Base-by-base conservation (phyloP, 2,888 invertebrate genomes). In the Scaptomyza polygonia region DNA sequence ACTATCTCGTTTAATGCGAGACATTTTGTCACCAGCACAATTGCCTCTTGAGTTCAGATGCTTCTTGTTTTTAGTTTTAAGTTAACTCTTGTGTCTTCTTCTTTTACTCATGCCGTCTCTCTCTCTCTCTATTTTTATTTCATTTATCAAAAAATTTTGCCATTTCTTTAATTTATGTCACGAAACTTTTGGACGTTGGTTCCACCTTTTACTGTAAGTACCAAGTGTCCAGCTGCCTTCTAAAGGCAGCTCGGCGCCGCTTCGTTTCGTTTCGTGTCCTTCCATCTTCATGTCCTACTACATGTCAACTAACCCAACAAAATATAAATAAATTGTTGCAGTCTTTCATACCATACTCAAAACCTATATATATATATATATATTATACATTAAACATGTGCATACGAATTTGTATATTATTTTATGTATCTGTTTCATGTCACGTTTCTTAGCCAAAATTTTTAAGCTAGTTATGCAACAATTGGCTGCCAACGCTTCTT, bases 171-270 rank as follows among this genome's bases (percentile, higher is more conserved):
- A 69, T 77, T 74, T 63, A 49, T 63, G 27, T 45, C 67, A 69
- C 64, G 59, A 70, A 70, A 71, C 68, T 57, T 61, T 59, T 51
- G 79, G 82, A 79, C 73, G 49, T 57, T 82, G 82, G 70, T 79
- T 67, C 54, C 74, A 66, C 52, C 55, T 71, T 88, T 74, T 4
- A 5, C 89, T 89, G 89, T 89, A 89, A 89, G 89, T 89, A 89
- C 88, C 84, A 88, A 82, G 84, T 79, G 84, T 82, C 81, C 77
- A 72, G 64, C 56, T 72, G 62, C 52, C 66, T 54, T 12, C 8
- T 16, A 34, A 14, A 39, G 66, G 72, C 58, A 54, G 57, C 53
- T 63, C 58, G 59, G 70, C 67, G 59, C 72, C 65, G 71, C 66
- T 75, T 70, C 70, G 63, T 55, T 55, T 52, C 66, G 71, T 71